These are phyloP conservation scores for Erannis defoliaria DNA, from an alignment of 2,888 invertebrate genomes.

Conservation along the genomic window DNA sequence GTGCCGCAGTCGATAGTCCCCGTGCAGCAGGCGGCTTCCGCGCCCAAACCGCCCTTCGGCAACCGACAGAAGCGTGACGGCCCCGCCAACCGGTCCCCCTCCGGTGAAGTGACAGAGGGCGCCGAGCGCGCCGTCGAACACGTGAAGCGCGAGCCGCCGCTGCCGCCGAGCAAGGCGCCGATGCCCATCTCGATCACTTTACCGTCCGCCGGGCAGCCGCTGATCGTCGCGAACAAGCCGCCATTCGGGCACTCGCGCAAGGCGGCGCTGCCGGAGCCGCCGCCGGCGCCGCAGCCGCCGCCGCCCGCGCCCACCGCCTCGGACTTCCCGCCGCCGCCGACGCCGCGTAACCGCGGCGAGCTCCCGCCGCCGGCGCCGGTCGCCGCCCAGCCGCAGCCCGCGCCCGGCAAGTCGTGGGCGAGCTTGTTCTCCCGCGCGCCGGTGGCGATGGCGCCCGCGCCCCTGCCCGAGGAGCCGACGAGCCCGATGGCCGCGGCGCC, in stretches of 20 bases:
- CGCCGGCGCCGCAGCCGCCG: slow-evolving; percentile 73
- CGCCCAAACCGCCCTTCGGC: slow-evolving; percentile 79
- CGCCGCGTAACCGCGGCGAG: slow-evolving; percentile 76
- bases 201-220: slow-evolving; percentile 73
- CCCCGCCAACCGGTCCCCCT: slow-evolving; percentile 71
- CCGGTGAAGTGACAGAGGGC: slow-evolving; percentile 65
- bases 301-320: slow-evolving; percentile 83
- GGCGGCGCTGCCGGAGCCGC: slow-evolving; percentile 64
- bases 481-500: slow-evolving; percentile 65
- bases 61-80: slow-evolving; percentile 81
- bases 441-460: slow-evolving; percentile 46
- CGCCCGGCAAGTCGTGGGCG: slow-evolving; percentile 88
- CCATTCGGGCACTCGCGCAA: slow-evolving; percentile 81
- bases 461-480: slow-evolving; percentile 66
- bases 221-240: slow-evolving; percentile 82
- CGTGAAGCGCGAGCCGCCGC: slow-evolving; percentile 70
- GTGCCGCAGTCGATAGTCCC: slow-evolving; percentile 79
- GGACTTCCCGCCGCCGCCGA: slow-evolving; percentile 82
- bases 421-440: slow-evolving; percentile 87
- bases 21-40: slow-evolving; percentile 76
- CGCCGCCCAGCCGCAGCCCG: slow-evolving; percentile 72
- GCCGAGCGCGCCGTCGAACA: slow-evolving; percentile 65
- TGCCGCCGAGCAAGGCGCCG: slow-evolving; percentile 79
- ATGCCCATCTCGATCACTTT: slow-evolving; percentile 84
- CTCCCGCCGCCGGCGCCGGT: slow-evolving; percentile 69